Conservation (phyloP, 2,113 vertebrate species). For the Callionymus lyra region DNA sequence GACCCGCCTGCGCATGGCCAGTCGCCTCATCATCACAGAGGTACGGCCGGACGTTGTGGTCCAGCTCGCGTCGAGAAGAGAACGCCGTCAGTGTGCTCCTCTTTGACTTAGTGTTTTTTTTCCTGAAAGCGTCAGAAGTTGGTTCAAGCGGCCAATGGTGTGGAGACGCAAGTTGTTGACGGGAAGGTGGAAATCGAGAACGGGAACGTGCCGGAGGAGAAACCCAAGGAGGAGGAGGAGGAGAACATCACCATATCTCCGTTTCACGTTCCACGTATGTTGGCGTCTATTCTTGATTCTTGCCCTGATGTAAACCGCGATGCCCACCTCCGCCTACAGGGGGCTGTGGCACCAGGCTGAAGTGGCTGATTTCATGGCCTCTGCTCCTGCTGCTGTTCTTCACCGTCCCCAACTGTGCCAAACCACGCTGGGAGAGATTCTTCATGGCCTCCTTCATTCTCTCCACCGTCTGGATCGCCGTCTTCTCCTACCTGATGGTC, state of each 20-base stretch:
- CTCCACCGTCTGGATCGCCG: conserved; percentile 90
- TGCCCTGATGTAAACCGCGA: too few relatives aligned
- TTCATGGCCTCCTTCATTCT: conserved; percentile 92
- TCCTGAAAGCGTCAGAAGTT: conserved; percentile 83
- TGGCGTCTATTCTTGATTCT: not conserved
- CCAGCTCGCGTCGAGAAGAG: not conserved
- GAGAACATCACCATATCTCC: conserved; percentile 75
- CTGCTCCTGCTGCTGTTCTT: conserved; percentile 80
- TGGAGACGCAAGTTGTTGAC: conserved; percentile 76
- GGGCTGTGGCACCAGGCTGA: conserved; percentile 74
- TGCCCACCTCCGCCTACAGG: conserved; percentile 44
- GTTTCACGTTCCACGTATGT: conserved; percentile 64
- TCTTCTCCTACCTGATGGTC: conserved; percentile 99
- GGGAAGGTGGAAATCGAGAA: conserved; percentile 85
- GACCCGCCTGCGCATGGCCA: conserved; percentile 92
- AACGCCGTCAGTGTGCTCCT: conserved; percentile 2
- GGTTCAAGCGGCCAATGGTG: conserved; percentile 79
- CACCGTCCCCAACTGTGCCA: conserved; percentile 89
- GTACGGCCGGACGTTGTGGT: conserved; percentile 47
- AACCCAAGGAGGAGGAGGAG: conserved; percentile 56
- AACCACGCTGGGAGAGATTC: conserved; percentile 86
- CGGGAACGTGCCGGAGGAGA: conserved; percentile 81
- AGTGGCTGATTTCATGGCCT: conserved; percentile 91
- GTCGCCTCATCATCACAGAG: conserved; percentile 94
- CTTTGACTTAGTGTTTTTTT: conserved; percentile 47